These are phyloP conservation scores for Drosophila micromelanica DNA, from an alignment of 1,140 invertebrate genomes.

Conservation along the genomic window DNA sequence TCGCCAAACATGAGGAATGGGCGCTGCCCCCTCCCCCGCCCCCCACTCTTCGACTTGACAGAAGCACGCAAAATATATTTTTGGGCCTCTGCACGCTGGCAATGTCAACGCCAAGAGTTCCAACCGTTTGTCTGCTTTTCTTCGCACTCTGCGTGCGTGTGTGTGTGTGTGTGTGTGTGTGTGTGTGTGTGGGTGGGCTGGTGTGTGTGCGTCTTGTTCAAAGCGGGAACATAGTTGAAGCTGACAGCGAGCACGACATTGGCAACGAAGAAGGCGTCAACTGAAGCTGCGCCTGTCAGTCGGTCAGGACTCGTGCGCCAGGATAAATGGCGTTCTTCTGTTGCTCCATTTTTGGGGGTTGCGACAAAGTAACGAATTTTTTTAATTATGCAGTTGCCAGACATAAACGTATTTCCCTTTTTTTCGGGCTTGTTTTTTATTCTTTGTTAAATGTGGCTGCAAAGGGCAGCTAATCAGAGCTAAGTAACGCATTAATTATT, in stretches of 20 bases:
- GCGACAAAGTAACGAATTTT: constrained; percentile 55
- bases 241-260: constrained; percentile 61
- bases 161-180: constrained; percentile 9
- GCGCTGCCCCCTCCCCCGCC: constrained; percentile 1
- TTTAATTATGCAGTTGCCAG: constrained; percentile 72
- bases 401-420: constrained; percentile 1
- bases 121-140: constrained; percentile 23
- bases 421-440: not conserved
- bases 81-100: constrained; percentile 55
- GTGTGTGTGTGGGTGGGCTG: not conserved
- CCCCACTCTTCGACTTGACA: constrained; percentile 33
- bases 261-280: constrained; percentile 38
- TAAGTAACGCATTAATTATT: constrained; percentile 34
- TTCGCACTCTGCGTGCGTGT: not conserved
- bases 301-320: constrained; percentile 46
- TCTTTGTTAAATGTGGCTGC: constrained; percentile 4
- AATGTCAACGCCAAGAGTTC: constrained; percentile 72
- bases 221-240: constrained; percentile 71
- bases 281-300: constrained; percentile 61
- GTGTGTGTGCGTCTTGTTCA: constrained; percentile 8
- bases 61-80: constrained; percentile 56
- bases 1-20: constrained; percentile 72
- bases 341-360: constrained; percentile 1
- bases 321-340: constrained; percentile 39
- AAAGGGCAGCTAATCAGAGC: constrained; percentile 29